These are phyloP conservation scores for Atractosteus spatula DNA, from an alignment of 2,113 vertebrate genomes.

Conservation along the genomic window DNA sequence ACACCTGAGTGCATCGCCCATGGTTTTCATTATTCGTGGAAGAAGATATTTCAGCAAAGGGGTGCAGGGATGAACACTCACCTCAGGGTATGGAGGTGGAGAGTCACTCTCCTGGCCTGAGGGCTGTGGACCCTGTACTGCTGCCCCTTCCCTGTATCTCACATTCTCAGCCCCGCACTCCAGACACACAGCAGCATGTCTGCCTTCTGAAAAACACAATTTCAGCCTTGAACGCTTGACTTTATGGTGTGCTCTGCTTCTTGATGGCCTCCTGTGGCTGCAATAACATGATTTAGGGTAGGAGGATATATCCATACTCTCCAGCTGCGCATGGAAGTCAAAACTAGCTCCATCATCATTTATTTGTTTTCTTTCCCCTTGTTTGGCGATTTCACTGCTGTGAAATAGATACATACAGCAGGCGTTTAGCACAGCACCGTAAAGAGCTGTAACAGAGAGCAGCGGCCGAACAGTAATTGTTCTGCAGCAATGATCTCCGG, in stretches of 20 bases:
- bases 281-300: slow-evolving; percentile 43
- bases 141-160: slow-evolving; percentile 32
- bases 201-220: slow-evolving; percentile 67
- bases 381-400: not conserved
- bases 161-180: slow-evolving; percentile 29
- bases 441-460: no score
- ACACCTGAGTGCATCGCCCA: no score
- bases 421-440: no score
- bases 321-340: not conserved
- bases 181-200: slow-evolving; percentile 52
- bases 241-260: slow-evolving; percentile 43
- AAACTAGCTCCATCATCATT: slow-evolving; percentile 19
- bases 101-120: no score
- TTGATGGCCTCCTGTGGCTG: slow-evolving; percentile 46
- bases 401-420: no score
- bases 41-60: no score
- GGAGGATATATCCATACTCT: slow-evolving; percentile 48
- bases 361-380: slow-evolving; percentile 2
- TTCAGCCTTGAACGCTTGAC: slow-evolving; percentile 64
- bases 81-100: no score
- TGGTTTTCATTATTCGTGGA: no score
- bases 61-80: no score
- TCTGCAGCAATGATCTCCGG: no score
- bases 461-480: no score
- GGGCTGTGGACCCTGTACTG: not conserved